Base-by-base conservation (phyloP, 1,140 invertebrate genomes). In the Hydropsyche tenuis region DNA sequence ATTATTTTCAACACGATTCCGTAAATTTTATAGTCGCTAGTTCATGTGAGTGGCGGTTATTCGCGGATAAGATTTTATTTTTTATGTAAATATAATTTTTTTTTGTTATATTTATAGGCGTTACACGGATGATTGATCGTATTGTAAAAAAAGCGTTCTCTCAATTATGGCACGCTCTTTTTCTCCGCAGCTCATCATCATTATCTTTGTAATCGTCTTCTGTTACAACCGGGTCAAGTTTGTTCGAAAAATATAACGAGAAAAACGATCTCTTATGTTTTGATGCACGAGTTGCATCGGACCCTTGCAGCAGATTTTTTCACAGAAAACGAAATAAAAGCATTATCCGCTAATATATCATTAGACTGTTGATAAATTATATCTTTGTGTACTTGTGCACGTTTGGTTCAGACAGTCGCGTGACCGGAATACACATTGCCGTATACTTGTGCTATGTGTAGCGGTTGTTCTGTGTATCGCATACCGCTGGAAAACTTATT, bases 381-480 rank as follows among this genome's bases (percentile, higher is more conserved):
- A 60, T 60, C 56, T 60, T 25, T 60, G 20, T 25, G 56, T 60
- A 60, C 56, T 22, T 60, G 56, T 60, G 56, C 56, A 60, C 20
- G 56, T 60, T 60, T 25, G 23, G 56, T 60, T 25, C 22, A 60
- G 56, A 60, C 56, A 20, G 56, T 60, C 56, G 56, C 56, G 56
- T 60, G 56, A 60, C 56, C 56, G 56, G 56, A 60, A 60, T 60
- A 60, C 56, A 60, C 56, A 60, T 60, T 23, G 56, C 56, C n/a
- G 3, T 37, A 60, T 60, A 60, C 56, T 60, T 60, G 11, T 48
- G 14, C 56, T 11, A 12, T 1, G 20, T 25, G 12, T 60, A 60
- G 9, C 56, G 9, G 22, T 48, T 37, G 30, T 37, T 37, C 30
- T 37, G 30, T 37, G 9, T 9, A 37, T 37, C n/a, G n/a, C n/a